A percentile compares a stretch with the other conserved stretches of the same genome.
phyloP scores from a whole-genome alignment of 2,797 vertebrate species.

The Rhincodon typus region DNA sequence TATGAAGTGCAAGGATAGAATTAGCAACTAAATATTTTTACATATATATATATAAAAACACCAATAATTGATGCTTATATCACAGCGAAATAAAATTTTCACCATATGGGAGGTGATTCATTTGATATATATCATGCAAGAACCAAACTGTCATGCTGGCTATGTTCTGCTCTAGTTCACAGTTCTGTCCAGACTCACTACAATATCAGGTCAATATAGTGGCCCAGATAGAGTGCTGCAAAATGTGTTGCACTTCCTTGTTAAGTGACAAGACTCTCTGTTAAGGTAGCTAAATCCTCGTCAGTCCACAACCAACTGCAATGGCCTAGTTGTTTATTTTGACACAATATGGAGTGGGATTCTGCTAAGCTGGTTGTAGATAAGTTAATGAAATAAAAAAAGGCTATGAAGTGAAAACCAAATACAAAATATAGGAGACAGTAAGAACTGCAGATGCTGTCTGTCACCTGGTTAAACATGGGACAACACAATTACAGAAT shows the following conservation, averaged over 20 bases:
- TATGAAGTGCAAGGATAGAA: not conserved
- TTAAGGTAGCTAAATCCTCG: not conserved
- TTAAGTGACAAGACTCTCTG: not conserved
- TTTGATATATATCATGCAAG: not conserved
- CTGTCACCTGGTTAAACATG: too few species aligned
- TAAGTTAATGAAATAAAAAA: not conserved
- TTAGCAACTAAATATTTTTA: not conserved
- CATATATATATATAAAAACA: not conserved
- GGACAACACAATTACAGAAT: too few species aligned
- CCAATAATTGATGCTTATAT: not conserved
- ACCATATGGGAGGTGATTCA: not conserved
- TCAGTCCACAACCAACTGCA: not conserved
- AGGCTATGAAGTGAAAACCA: not conserved
- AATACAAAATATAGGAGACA: not conserved
- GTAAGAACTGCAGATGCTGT: too few species aligned
- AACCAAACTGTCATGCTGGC: not conserved
- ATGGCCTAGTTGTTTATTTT: not conserved
- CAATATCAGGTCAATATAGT: not conserved
- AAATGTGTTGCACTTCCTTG: not conserved
- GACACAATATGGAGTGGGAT: not conserved
- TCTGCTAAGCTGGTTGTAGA: not conserved
- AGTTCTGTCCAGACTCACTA: not conserved
- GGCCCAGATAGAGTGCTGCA: not conserved
- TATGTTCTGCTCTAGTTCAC: not conserved
- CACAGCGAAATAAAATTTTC: not conserved